These are phyloP conservation scores for Micrastur ruficollis DNA, from an alignment of 2,797 vertebrate species.

Conservation along the genomic window DNA sequence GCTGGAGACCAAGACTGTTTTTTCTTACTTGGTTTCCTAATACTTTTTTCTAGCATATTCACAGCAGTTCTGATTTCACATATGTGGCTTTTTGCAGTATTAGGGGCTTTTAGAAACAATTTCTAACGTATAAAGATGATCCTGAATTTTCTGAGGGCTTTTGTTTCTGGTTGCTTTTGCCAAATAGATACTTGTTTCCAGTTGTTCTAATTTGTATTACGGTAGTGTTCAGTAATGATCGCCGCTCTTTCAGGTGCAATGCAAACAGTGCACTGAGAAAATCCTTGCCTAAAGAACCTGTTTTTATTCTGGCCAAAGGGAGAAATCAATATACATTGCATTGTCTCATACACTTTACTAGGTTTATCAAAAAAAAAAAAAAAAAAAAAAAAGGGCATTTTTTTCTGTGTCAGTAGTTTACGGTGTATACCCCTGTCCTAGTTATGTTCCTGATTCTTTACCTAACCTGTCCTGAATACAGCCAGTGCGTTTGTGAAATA, in stretches of 20 bases:
- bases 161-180: slow-evolving; percentile 44
- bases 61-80: not conserved
- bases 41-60: not conserved
- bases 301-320: not conserved
- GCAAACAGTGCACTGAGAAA: not conserved
- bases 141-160: not conserved
- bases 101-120: not conserved
- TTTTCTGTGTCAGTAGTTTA: not conserved
- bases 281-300: not conserved
- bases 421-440: not conserved
- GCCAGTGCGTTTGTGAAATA: not conserved
- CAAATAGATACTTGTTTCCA: not conserved
- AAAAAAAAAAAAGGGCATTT: not conserved
- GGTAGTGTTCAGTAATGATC: not conserved
- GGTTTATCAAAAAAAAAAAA: not conserved
- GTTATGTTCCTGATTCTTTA: not conserved
- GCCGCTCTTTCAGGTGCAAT: not conserved
- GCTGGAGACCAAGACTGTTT: not conserved
- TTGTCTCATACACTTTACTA: not conserved
- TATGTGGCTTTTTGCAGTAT: not conserved
- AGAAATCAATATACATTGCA: not conserved
- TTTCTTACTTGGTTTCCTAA: not conserved
- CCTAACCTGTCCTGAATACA: not conserved
- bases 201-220: not conserved
- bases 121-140: rapidly evolving